A percentile compares a stretch with the other conserved stretches of the same genome.
These are phyloP conservation scores for Willowsia nigromaculata DNA, from an alignment of 2,888 invertebrate species.

Conservation along the genomic window DNA sequence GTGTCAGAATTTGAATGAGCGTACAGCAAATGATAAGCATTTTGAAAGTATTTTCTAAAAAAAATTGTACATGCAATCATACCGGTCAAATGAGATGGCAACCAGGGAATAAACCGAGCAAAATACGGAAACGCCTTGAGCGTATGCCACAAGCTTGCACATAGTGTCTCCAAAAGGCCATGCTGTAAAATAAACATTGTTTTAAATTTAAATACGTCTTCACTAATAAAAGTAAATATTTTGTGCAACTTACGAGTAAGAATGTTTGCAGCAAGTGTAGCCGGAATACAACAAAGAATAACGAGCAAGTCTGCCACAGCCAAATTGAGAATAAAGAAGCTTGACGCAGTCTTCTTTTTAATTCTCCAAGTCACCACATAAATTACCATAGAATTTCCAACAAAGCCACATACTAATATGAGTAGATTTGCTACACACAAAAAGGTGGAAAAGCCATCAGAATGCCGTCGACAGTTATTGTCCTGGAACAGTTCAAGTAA, in stretches of 20 bases:
- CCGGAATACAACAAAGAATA: constrained; percentile 94
- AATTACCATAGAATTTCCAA: constrained; percentile 94
- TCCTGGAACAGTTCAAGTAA: neutral
- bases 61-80: too few species aligned
- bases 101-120: neutral
- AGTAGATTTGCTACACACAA: constrained; percentile 93
- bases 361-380: constrained; percentile 93
- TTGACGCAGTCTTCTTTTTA: constrained; percentile 87
- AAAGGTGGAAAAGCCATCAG: constrained; percentile 80
- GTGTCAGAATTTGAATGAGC: too few species aligned
- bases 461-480: neutral
- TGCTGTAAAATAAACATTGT: too few species aligned
- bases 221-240: neutral
- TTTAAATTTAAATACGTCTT: too few species aligned
- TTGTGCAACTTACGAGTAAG: neutral
- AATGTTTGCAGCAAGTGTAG: constrained; percentile 86
- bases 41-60: too few species aligned
- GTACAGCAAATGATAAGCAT: too few species aligned
- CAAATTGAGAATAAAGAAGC: constrained; percentile 96
- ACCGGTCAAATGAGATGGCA: neutral
- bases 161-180: neutral
- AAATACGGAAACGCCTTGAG: neutral
- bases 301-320: constrained; percentile 96
- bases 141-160: neutral
- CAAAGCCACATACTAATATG: constrained; percentile 91